Conservation (phyloP, 2,888 invertebrate genomes). For the Pelosia muscerda region DNA sequence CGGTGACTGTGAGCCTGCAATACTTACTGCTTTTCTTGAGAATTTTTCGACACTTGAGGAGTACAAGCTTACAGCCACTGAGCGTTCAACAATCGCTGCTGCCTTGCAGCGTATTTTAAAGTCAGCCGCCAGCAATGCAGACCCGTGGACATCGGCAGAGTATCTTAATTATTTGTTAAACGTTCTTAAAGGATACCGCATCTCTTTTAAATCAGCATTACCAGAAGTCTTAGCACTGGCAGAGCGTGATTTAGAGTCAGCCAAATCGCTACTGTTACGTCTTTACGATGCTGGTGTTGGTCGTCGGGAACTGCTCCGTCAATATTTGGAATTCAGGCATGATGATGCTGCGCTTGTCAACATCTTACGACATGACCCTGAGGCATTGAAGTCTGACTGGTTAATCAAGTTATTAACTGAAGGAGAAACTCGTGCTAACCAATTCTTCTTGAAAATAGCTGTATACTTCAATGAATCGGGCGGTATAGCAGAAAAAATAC, state of each 20-base stretch:
- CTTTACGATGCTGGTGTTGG: slow-evolving; percentile 59
- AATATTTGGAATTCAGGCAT: slow-evolving; percentile 58
- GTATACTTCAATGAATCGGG: slow-evolving; percentile 66
- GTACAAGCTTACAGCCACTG: slow-evolving; percentile 59
- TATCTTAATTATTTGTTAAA: slow-evolving; percentile 55
- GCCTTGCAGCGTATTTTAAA: slow-evolving; percentile 52
- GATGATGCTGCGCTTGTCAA: slow-evolving; percentile 67
- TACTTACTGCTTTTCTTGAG: slow-evolving; percentile 57
- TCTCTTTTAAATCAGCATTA: slow-evolving; percentile 47
- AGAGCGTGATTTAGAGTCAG: slow-evolving; percentile 40
- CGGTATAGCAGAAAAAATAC: slow-evolving; percentile 58
- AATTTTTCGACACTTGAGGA: slow-evolving; percentile 62
- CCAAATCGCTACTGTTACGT: slow-evolving; percentile 48
- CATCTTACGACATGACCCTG: slow-evolving; percentile 64
- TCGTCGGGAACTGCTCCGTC: slow-evolving; percentile 60
- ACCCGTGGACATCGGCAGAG: slow-evolving; percentile 24
- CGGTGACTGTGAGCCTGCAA: slow-evolving; percentile 35
- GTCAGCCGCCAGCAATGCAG: slow-evolving; percentile 35
- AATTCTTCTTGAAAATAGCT: slow-evolving; percentile 45
- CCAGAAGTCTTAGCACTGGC: slow-evolving; percentile 51
- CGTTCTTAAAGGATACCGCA: slow-evolving; percentile 55
- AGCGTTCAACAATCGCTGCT: slow-evolving; percentile 50
- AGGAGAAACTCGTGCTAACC: slow-evolving; percentile 37
- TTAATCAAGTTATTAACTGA: slow-evolving; percentile 44
- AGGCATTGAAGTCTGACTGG: slow-evolving; percentile 49